phyloP scores from a whole-genome alignment of 2,113 vertebrate genomes.

The Hiodon alosoides region DNA sequence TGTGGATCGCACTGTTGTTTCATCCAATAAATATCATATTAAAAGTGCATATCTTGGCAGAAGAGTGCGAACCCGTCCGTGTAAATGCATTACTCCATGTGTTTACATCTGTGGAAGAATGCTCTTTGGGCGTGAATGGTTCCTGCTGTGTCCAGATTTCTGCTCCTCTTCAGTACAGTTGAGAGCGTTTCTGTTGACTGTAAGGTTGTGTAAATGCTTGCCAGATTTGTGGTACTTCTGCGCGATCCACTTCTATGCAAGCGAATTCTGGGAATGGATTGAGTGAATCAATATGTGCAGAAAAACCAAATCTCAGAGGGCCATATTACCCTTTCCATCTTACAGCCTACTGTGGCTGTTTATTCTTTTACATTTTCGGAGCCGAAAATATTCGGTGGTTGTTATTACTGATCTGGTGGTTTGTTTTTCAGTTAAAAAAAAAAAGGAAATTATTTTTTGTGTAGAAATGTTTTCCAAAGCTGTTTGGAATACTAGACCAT shows the following conservation, averaged over 20 bases:
- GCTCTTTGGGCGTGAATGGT: too few species aligned
- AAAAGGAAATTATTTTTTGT: background rate
- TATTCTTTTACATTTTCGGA: background rate
- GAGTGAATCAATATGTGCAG: background rate
- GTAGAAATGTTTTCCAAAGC: background rate
- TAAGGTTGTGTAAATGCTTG: slow-evolving; percentile 8
- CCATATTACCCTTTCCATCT: background rate
- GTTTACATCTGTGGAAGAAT: background rate
- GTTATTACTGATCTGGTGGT: background rate
- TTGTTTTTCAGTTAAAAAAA: background rate
- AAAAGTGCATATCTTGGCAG: too few species aligned
- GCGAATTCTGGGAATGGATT: background rate
- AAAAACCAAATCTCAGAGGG: background rate
- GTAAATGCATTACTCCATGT: background rate
- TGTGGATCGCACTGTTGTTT: background rate
- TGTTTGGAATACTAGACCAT: background rate
- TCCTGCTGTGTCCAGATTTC: too few species aligned
- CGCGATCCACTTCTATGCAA: too few species aligned
- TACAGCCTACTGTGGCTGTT: background rate
- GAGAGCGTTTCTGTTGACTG: background rate
- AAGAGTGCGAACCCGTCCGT: too few species aligned
- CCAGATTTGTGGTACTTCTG: background rate
- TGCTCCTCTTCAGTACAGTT: background rate
- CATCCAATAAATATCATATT: background rate
- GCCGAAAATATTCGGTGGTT: background rate